Evolutionary conservation across 2,113 vertebrate genomes (phyloP).

Genomic region (Peromyscus maniculatus): DNA sequence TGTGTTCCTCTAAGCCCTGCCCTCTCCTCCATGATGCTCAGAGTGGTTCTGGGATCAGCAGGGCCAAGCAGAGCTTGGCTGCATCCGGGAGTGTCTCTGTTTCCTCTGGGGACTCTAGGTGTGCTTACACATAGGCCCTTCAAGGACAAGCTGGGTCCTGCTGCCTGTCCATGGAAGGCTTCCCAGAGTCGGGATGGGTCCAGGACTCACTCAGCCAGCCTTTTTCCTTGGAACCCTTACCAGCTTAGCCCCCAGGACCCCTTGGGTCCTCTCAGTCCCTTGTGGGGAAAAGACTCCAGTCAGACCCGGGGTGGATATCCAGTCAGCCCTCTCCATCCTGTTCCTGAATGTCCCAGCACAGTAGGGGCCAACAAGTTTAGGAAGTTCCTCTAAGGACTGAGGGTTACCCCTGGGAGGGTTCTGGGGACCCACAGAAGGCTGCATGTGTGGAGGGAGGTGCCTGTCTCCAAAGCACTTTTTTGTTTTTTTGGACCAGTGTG

Average conservation of each 20-base stretch:
- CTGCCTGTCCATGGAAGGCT: neutral
- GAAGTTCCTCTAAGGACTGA: neutral
- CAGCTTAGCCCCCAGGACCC: accelerated
- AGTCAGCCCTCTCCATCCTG: neutral
- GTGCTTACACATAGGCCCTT: neutral
- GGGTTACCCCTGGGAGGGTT: neutral
- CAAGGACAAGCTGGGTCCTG: neutral
- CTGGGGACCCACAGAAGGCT: neutral
- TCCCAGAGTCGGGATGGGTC: neutral
- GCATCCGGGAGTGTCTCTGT: neutral
- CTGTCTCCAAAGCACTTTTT: too few relatives aligned
- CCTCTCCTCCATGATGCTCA: neutral
- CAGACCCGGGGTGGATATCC: accelerated
- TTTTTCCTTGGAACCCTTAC: accelerated
- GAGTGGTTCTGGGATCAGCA: neutral
- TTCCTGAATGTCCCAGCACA: neutral
- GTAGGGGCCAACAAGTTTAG: neutral
- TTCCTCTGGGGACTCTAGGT: neutral
- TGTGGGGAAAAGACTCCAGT: accelerated
- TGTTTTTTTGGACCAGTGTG: neutral
- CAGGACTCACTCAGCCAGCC: accelerated
- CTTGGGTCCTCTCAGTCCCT: neutral
- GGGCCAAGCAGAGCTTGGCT: accelerated
- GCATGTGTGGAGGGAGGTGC: accelerated
- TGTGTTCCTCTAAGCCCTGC: neutral